These are phyloP conservation scores for Salvelinus alpinus DNA, from an alignment of 2,113 vertebrate species.

Conservation along the genomic window DNA sequence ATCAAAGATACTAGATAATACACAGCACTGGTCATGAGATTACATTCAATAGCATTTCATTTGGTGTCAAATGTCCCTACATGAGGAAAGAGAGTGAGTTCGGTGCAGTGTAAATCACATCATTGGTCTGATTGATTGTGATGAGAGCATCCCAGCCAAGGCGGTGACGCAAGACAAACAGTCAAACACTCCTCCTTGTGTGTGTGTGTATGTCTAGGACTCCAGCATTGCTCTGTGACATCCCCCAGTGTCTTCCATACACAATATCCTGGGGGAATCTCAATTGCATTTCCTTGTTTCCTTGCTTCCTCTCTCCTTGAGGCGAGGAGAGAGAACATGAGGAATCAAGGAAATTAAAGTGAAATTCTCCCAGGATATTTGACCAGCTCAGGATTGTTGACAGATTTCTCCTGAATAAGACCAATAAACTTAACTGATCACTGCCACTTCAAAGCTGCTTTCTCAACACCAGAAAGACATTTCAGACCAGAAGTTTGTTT, in stretches of 20 bases:
- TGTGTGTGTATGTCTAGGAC: background rate
- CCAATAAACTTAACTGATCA: background rate
- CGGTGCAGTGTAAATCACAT: background rate
- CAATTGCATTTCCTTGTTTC: too few relatives aligned
- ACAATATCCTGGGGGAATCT: background rate
- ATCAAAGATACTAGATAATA: background rate
- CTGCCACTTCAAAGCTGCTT: background rate
- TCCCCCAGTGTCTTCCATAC: conserved; percentile 19
- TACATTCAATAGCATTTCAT: background rate
- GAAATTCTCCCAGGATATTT: too few relatives aligned
- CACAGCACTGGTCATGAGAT: background rate
- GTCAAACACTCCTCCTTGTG: background rate
- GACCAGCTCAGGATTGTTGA: background rate
- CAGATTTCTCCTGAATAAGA: background rate
- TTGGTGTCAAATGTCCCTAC: background rate
- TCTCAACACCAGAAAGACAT: background rate
- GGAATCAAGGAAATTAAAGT: too few relatives aligned
- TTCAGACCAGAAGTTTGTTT: background rate
- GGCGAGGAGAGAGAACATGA: too few relatives aligned
- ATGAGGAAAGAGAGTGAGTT: background rate
- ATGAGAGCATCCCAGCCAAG: background rate
- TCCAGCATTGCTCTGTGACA: conserved; percentile 5
- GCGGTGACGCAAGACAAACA: conserved; percentile 6
- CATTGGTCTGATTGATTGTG: background rate
- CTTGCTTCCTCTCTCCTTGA: too few relatives aligned